A percentile compares a stretch with the other conserved stretches of the same genome.
Evolutionary conservation across 2,797 vertebrate species (phyloP).

Genomic region (Momotus momota): DNA sequence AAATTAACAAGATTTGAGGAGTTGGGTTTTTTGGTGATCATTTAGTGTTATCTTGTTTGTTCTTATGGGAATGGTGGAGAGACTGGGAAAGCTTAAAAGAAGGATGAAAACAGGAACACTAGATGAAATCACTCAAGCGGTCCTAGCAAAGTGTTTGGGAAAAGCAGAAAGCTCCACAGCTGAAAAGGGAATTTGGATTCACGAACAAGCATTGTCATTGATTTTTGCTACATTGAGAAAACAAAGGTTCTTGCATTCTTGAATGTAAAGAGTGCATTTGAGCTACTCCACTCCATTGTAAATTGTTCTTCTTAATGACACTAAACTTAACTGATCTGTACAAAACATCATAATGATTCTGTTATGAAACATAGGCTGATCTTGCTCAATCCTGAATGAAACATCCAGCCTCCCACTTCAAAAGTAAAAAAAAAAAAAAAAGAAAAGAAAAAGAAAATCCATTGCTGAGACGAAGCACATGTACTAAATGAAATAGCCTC

Average conservation of each 20-base stretch:
- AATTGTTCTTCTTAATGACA: neutral
- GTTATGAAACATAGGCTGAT: neutral
- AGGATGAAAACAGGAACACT: neutral
- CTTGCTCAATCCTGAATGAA: neutral
- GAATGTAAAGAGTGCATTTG: neutral
- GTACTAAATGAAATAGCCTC: neutral
- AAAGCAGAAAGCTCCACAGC: neutral
- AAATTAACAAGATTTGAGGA: neutral
- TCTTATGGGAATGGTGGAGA: neutral
- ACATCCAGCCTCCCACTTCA: rapidly evolving
- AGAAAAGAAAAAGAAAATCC: rapidly evolving
- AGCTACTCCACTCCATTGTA: neutral
- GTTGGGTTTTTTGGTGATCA: neutral
- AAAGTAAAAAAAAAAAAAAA: neutral
- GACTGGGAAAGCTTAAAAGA: neutral
- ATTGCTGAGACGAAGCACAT: neutral
- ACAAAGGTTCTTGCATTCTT: neutral
- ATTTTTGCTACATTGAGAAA: neutral
- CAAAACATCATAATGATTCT: neutral
- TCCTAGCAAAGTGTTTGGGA: neutral
- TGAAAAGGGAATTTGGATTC: neutral
- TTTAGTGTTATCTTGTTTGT: neutral
- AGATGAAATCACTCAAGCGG: neutral
- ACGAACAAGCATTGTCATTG: neutral
- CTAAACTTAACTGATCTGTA: neutral